Conservation (phyloP, 2,113 vertebrate genomes). For the Vombatus ursinus region DNA sequence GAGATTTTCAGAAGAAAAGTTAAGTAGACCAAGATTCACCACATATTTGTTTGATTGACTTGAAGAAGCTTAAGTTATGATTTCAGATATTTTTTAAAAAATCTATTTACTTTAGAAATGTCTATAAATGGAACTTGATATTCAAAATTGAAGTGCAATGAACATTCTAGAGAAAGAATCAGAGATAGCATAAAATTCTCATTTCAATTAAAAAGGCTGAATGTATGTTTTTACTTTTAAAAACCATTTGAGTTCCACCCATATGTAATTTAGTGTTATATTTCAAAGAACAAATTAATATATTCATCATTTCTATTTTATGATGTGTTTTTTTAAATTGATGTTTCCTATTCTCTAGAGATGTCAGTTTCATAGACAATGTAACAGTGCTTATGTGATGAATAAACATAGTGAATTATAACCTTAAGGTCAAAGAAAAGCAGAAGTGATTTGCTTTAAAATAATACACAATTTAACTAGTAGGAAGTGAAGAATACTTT, state of each 20-base stretch:
- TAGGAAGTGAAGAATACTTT: neutral
- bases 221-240: neutral
- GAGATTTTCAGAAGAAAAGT: neutral
- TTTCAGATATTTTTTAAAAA: neutral
- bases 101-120: neutral
- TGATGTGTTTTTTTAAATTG: constrained; percentile 15
- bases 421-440: neutral
- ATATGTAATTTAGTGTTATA: constrained; percentile 1
- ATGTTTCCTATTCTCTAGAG: constrained; percentile 2
- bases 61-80: constrained; percentile 6
- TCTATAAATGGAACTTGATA: neutral
- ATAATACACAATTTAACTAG: no score
- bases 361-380: neutral
- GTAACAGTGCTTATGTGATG: neutral
- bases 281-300: neutral
- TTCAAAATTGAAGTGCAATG: neutral
- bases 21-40: neutral
- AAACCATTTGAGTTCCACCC: neutral
- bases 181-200: neutral
- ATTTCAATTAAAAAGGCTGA: neutral
- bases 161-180: neutral
- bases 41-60: neutral
- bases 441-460: neutral
- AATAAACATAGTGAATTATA: constrained; percentile 2
- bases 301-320: neutral